These are phyloP conservation scores for Gopherus evgoodei DNA, from an alignment of 2,113 vertebrate genomes.

Conservation along the genomic window DNA sequence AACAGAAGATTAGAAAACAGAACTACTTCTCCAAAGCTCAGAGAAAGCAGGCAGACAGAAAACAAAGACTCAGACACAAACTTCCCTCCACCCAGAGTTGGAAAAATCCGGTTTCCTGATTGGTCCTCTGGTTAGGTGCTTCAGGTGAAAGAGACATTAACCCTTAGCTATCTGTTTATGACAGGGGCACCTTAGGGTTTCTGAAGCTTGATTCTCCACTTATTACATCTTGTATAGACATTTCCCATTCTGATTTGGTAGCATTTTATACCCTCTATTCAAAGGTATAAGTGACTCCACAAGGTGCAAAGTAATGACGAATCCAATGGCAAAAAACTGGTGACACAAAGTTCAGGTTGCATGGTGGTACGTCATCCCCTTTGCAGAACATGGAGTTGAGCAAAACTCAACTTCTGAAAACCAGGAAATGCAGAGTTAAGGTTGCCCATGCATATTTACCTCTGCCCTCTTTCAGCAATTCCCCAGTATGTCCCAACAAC, in stretches of 20 bases:
- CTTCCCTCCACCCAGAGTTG: too few relatives aligned
- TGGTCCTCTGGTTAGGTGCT: too few relatives aligned
- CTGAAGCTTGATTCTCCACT: background rate
- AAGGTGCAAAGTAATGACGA: background rate
- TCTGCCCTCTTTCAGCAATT: background rate
- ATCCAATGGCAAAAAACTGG: background rate
- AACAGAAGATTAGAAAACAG: too few relatives aligned
- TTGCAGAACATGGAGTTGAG: background rate
- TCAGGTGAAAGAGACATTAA: too few relatives aligned
- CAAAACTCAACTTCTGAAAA: background rate
- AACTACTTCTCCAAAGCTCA: too few relatives aligned
- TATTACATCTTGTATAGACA: background rate
- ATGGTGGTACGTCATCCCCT: background rate
- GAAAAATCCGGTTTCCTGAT: too few relatives aligned
- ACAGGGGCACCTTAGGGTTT: background rate
- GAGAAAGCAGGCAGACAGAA: too few relatives aligned
- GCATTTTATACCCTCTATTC: background rate
- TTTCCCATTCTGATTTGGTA: background rate
- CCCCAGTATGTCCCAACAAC: background rate
- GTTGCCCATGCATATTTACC: background rate
- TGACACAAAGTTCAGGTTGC: background rate
- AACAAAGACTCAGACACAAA: too few relatives aligned
- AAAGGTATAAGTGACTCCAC: background rate
- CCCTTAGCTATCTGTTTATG: too few relatives aligned
- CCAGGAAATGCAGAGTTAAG: background rate